phyloP scores from a whole-genome alignment of 2,113 vertebrate species.

The Sminthopsis crassicaudata region DNA sequence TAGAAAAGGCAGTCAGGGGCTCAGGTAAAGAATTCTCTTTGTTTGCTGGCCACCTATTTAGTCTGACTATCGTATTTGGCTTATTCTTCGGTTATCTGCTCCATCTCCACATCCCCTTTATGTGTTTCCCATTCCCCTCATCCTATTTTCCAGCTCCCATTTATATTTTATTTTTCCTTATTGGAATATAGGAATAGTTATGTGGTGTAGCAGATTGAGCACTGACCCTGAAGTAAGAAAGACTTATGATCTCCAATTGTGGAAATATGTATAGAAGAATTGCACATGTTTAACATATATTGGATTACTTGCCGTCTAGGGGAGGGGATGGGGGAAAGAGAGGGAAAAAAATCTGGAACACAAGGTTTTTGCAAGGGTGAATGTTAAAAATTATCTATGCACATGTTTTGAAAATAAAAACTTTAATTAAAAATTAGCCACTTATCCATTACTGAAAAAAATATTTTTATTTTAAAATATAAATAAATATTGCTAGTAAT shows the following conservation, averaged over 20 bases:
- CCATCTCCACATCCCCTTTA: not conserved
- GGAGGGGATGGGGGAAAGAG: no score
- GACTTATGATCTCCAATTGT: not conserved
- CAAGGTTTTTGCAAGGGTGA: no score
- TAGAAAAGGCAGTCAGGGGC: not conserved
- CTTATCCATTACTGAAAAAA: no score
- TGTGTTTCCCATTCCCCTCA: not conserved
- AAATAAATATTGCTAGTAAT: no score
- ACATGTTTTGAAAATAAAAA: no score
- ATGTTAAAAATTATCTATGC: no score
- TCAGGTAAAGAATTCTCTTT: not conserved
- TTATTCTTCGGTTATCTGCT: not conserved
- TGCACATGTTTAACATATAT: no score
- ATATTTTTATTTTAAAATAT: no score
- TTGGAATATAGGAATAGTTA: not conserved
- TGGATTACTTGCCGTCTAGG: no score
- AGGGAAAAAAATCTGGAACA: no score
- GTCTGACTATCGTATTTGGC: not conserved
- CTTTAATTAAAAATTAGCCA: no score
- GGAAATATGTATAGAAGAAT: no score
- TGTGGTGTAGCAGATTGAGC: not conserved
- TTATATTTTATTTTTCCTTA: not conserved
- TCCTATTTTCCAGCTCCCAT: not conserved
- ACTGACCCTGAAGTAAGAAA: not conserved
- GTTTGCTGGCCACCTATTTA: not conserved